Percentiles rank a stretch among this genome's conserved stretches.
phyloP scores from a whole-genome alignment of 2,113 vertebrate species.

The Tauraco erythrolophus region DNA sequence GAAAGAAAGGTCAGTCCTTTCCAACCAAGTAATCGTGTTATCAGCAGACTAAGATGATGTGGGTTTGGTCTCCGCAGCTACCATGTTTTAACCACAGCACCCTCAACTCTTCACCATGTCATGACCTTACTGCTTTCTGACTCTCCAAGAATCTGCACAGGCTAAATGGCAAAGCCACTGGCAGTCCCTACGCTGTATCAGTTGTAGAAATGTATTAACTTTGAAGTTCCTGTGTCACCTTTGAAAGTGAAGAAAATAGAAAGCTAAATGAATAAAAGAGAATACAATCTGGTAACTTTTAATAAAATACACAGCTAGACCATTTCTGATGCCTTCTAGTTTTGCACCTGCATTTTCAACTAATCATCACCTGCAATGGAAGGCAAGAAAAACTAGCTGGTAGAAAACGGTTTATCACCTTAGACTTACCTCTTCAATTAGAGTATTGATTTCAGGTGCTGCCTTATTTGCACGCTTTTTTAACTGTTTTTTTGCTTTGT shows the following conservation, averaged over 20 bases:
- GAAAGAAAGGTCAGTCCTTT: neutral
- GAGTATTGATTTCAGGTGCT: slow-evolving; percentile 90
- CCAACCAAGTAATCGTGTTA: neutral
- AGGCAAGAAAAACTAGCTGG: neutral
- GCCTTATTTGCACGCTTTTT: slow-evolving; percentile 92
- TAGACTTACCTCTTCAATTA: slow-evolving; percentile 91
- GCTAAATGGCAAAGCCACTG: neutral
- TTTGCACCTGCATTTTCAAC: neutral
- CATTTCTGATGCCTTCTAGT: neutral
- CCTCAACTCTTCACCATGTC: neutral
- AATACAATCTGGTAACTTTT: neutral
- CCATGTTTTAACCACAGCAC: neutral
- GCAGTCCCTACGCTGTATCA: neutral
- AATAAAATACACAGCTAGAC: neutral
- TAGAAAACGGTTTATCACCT: neutral
- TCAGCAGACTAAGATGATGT: neutral
- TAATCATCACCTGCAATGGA: neutral
- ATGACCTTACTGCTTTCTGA: neutral
- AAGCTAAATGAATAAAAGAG: neutral
- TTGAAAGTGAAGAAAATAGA: neutral
- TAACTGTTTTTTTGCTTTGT: slow-evolving; percentile 95
- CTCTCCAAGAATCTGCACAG: neutral
- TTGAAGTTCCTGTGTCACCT: neutral
- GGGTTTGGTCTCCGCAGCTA: neutral
- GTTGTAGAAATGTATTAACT: neutral